Percentiles rank a stretch among this genome's conserved stretches.
phyloP scores from a whole-genome alignment of 2,888 invertebrate species.

The Julus scanicus region DNA sequence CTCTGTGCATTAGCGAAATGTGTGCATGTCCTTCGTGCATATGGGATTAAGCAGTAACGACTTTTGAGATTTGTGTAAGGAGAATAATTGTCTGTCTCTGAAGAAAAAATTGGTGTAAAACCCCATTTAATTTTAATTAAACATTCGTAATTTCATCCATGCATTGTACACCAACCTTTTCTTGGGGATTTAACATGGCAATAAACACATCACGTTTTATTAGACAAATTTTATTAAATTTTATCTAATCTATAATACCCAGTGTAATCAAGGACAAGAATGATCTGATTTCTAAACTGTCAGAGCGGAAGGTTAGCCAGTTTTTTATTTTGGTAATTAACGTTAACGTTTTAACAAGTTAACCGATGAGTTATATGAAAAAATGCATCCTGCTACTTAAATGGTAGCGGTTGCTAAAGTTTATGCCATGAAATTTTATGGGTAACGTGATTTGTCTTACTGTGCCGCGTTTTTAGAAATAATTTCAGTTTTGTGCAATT shows the following conservation, averaged over 20 bases:
- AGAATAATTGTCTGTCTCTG: too few species aligned
- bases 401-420: neutral
- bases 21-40: too few species aligned
- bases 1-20: too few species aligned
- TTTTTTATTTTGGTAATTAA: slow-evolving; percentile 16
- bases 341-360: neutral
- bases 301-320: neutral
- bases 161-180: neutral
- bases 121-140: too few species aligned
- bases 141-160: neutral
- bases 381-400: neutral
- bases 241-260: neutral
- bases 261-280: slow-evolving; percentile 7
- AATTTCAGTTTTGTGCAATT: neutral
- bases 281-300: slow-evolving; percentile 21
- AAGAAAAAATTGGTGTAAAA: too few species aligned
- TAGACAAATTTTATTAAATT: neutral
- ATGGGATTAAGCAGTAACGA: too few species aligned
- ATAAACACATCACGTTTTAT: neutral
- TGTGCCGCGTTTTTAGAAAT: neutral
- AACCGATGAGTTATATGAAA: neutral
- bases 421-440: neutral
- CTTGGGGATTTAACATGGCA: neutral
- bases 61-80: too few species aligned
- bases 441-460: slow-evolving; percentile 13